Evolutionary conservation across 2,113 vertebrate species (phyloP), one percentile per base, ranked within the genome.

Genomic region (Albula glossodonta): DNA sequence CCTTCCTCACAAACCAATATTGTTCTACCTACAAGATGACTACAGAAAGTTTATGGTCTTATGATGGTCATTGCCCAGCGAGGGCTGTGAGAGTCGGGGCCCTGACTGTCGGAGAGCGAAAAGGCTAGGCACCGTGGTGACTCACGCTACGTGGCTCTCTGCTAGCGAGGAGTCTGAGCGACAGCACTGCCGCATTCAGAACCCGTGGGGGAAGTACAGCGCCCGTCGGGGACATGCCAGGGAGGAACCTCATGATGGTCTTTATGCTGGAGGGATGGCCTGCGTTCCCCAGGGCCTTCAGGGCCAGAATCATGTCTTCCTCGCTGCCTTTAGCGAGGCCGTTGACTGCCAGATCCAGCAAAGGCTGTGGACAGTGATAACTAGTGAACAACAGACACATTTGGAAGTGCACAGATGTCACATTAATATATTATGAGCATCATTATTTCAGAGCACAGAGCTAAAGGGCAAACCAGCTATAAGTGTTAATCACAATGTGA

Each of bases 261-360:
- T 97, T 98, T 86, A 96, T 89, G 92, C 96, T 97, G 87, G 89
- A 89, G 70, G 93, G 93, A 81, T 97, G 96, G 78, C 96, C 97
- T 1, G 96, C 89, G 8, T 98, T 98, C 81, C 96, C 97, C 74
- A 98, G 90, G 87, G 96, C 96, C 89, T 96, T 97, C 89, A 98
- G 91, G 83, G 92, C 91, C 0, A 96, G 85, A 78, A 94, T 85
- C 90, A 97, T 97, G 51, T 96, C 94, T 11, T 92, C 90, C 79
- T 96, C 93, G 0, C 91, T 91, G 86, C 63, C 89, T 1, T 79
- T 95, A 87, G 70, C 94, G 86, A 94, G 86, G 0, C 94, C 94
- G 19, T 96, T 95, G 3, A 51, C 78, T 49, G 95, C 96, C 87
- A 97, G 92, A 86, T 96, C 92, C 82, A 97, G 88, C 89, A 98